A percentile compares a stretch with the other conserved stretches of the same genome.
Evolutionary conservation across 2,113 vertebrate species (phyloP).

Genomic region (Oncorhynchus masou): DNA sequence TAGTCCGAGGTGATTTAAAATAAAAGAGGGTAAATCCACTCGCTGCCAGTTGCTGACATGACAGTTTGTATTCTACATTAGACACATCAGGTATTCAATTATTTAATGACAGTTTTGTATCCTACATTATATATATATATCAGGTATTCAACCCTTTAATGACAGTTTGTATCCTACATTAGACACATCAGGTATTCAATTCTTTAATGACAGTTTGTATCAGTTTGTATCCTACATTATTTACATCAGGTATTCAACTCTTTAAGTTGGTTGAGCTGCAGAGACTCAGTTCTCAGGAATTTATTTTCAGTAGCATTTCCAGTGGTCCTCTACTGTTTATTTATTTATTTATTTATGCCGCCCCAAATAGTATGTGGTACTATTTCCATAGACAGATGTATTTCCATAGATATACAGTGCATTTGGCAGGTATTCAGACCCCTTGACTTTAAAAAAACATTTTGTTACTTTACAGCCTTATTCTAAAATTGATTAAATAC

Average conservation of each 20-base stretch:
- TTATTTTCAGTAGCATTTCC: neutral
- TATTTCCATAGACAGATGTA: too few species aligned
- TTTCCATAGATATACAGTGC: too few species aligned
- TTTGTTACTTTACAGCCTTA: too few species aligned
- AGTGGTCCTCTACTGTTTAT: neutral
- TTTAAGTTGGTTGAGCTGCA: neutral
- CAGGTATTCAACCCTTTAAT: neutral
- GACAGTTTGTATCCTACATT: too few species aligned
- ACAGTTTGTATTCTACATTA: too few species aligned
- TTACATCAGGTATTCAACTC: too few species aligned
- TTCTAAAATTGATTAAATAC: too few species aligned
- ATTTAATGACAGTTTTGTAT: neutral
- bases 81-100: neutral
- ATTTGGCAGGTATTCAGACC: too few species aligned
- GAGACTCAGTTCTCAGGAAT: neutral
- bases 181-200: neutral
- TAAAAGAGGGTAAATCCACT: neutral
- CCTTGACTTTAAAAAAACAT: too few species aligned
- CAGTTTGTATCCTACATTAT: too few species aligned
- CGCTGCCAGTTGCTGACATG: neutral
- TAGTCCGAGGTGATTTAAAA: neutral
- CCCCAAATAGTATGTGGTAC: conserved; percentile 6
- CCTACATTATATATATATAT: too few species aligned
- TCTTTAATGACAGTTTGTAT: neutral
- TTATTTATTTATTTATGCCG: too few species aligned